Evolutionary conservation across 2,888 invertebrate species (phyloP), one percentile per base, ranked within the genome.

Genomic region (Hedya salicella): DNA sequence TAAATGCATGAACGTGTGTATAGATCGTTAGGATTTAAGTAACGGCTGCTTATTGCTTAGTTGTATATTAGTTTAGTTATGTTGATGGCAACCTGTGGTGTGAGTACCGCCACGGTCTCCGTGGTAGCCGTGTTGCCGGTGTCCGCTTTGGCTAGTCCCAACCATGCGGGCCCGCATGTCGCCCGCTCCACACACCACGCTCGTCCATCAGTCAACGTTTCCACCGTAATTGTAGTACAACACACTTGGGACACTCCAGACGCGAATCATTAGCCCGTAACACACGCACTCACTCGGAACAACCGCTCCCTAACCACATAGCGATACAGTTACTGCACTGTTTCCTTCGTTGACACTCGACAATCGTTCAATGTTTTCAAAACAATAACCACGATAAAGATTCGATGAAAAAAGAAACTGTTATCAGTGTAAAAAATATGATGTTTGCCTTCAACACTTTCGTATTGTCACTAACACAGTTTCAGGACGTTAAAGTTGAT

Each of bases 71-170:
- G 9, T 36, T 9, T 11, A 9, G 9, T 36, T 13, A 9, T 36
- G 36, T 11, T 69, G 75, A 76, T 75, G 78, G 81, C 70, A 83
- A 90, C 89, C 90, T 90, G 88, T 85, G 87, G 86, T 81, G 87
- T 86, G 74, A 86, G 87, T 80, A 81, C 86, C 81, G 85, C 77
- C 70, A 81, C 82, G 74, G 87, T 75, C 75, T 86, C 86, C 73
- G 86, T 82, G 71, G 87, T 79, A 82, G 91, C 91, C 91, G 91
- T 91, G 77, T 87, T 91, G 91, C 78, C 78, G 85, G 80, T 85
- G 78, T 86, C 78, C 72, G 76, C 70, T 75, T 73, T 72, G 79
- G 75, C 86, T 88, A 89, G 82, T 82, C 84, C 80, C 80, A 85
- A 83, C 82, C 84, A 78, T 82, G 81, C 75, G 83, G 83, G 80